A percentile compares a stretch with the other conserved stretches of the same genome.
These are phyloP conservation scores for Drosophila tropicalis DNA, from an alignment of 1,140 invertebrate genomes.

Conservation along the genomic window DNA sequence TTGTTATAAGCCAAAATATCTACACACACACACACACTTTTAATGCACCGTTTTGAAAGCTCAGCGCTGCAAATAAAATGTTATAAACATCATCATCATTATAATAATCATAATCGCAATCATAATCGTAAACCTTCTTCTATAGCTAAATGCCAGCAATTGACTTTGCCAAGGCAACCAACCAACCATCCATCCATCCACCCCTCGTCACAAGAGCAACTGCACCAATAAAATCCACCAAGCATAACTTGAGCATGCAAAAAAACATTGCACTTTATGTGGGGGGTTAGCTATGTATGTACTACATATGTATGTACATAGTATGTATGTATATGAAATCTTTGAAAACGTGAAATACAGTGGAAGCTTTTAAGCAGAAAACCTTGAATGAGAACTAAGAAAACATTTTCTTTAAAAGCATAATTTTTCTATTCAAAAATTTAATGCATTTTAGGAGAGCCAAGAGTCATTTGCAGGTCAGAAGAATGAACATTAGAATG, in stretches of 20 bases:
- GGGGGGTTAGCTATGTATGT: slow-evolving; percentile 17
- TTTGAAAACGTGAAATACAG: slow-evolving; percentile 16
- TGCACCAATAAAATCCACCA: slow-evolving; percentile 40
- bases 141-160: slow-evolving; percentile 61
- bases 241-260: slow-evolving; percentile 54
- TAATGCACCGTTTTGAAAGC: slow-evolving; percentile 43
- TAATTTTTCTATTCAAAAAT: background rate
- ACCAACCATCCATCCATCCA: background rate
- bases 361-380: background rate
- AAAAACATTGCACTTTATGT: slow-evolving; percentile 38
- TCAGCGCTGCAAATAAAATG: slow-evolving; percentile 65
- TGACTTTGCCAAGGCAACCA: slow-evolving; percentile 52
- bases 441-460: background rate
- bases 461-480: background rate
- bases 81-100: slow-evolving; percentile 46
- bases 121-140: slow-evolving; percentile 53
- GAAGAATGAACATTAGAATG: too few species aligned
- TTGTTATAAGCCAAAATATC: slow-evolving; percentile 33
- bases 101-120: slow-evolving; percentile 42
- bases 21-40: background rate
- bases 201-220: slow-evolving; percentile 15
- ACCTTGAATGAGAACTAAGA: background rate
- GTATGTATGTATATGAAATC: background rate
- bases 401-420: background rate
- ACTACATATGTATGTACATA: background rate